Evolutionary conservation across 2,888 invertebrate species (phyloP), one percentile per base, ranked within the genome.

Genomic region (Amphiduros pacificus): DNA sequence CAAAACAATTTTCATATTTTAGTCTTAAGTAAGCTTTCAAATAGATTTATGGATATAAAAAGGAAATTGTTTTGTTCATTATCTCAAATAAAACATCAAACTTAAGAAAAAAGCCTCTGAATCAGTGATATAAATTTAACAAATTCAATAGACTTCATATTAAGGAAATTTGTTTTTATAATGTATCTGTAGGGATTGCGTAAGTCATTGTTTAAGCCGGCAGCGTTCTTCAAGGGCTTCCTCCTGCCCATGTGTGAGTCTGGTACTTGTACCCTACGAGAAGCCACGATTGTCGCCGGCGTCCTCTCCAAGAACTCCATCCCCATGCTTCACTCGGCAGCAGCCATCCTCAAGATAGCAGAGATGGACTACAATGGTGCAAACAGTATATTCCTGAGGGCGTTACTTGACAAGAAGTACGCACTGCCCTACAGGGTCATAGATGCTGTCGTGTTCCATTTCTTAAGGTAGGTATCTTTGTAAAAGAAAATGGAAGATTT

Each of bases 161-260:
- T n/a, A n/a, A n/a, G n/a, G n/a, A n/a, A n/a, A n/a, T n/a, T n/a
- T n/a, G n/a, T n/a, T n/a, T n/a, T n/a, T n/a, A n/a, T n/a, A n/a
- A n/a, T n/a, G n/a, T n/a, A n/a, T n/a, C n/a, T n/a, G n/a, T n/a
- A n/a, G n/a, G n/a, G n/a, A n/a, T 36, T 36, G 11, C 9, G 81
- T 94, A 96, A 97, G 83, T 88, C 98, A 0, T 85, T 99, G 0
- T 99, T 93, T 82, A 99, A 99, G 81, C 97, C 98, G 48, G 94
- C 92, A 26, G 98, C 93, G 48, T 99, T 99, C 76, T 97, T 98
- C 92, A 99, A 98, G 85, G 99, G 88, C 67, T 83, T 89, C 64
- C 79, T 89, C 17, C 75, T 89, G 31, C 88, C 89, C 17, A 76
- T 89, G 17, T 87, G 88, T 77, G 87, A 87, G 89, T 89, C 92